Conservation (phyloP, 1,140 invertebrate species). For the Condylostylus longicornis region DNA sequence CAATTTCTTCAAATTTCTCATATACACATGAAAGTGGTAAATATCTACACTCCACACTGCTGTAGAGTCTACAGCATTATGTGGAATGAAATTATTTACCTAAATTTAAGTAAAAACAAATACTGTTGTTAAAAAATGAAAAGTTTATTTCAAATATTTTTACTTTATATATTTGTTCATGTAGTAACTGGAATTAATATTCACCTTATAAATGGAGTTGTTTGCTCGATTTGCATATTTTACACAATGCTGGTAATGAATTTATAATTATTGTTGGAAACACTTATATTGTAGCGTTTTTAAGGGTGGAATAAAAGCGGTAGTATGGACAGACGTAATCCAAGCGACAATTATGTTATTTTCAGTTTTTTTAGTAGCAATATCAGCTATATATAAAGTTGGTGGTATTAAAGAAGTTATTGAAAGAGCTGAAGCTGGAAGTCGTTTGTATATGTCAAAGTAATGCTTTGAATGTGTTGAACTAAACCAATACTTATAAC, state of each 20-base stretch:
- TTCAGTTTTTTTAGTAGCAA: conserved; percentile 49
- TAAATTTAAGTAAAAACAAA: too few species aligned
- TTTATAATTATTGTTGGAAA: not conserved
- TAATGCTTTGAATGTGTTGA: too few species aligned
- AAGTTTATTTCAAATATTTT: not conserved
- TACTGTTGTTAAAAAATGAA: not conserved
- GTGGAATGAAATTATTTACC: too few species aligned
- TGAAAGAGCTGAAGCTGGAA: conserved; percentile 37
- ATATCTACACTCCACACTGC: too few species aligned
- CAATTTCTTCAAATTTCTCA: too few species aligned
- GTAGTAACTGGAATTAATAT: conserved; percentile 56
- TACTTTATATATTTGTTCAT: conserved; percentile 7
- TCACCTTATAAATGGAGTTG: conserved; percentile 47
- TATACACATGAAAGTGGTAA: too few species aligned
- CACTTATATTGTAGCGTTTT: not conserved
- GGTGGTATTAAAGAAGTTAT: conserved; percentile 52
- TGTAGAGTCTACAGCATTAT: too few species aligned
- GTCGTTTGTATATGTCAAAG: conserved; percentile 41
- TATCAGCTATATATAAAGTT: conserved; percentile 46
- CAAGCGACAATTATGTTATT: conserved; percentile 61
- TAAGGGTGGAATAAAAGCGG: conserved; percentile 70
- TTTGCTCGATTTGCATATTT: conserved; percentile 62
- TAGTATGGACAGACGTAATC: conserved; percentile 74
- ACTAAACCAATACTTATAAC: too few species aligned
- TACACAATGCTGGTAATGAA: conserved; percentile 60